These are phyloP conservation scores for Ptyas mucosa DNA, from an alignment of 2,113 vertebrate genomes.

Conservation along the genomic window DNA sequence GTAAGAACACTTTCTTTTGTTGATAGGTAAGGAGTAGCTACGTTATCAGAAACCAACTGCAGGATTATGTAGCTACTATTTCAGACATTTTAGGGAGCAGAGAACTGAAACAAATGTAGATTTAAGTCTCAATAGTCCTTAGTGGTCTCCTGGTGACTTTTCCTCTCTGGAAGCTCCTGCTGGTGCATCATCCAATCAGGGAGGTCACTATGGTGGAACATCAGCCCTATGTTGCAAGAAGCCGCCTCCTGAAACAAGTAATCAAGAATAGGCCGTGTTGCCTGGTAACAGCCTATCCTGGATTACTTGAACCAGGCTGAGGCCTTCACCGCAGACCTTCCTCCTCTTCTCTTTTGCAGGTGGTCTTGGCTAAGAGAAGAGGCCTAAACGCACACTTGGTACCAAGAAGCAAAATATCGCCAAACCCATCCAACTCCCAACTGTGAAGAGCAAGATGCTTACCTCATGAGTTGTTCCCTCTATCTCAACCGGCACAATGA, in stretches of 20 bases:
- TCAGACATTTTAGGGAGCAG: background rate
- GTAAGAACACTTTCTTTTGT: background rate
- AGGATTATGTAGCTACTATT: background rate
- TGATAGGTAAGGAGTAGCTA: background rate
- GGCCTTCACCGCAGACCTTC: slow-evolving; percentile 42
- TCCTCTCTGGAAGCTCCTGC: background rate
- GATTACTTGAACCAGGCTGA: slow-evolving; percentile 76
- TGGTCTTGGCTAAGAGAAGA: background rate
- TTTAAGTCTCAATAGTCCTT: background rate
- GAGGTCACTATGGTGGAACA: background rate
- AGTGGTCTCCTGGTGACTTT: background rate
- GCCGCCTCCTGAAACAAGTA: slow-evolving; percentile 75
- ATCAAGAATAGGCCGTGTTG: slow-evolving; percentile 74
- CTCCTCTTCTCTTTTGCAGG: slow-evolving; percentile 7
- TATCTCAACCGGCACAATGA: slow-evolving; percentile 91
- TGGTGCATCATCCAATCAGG: background rate
- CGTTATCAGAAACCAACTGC: background rate
- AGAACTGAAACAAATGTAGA: background rate
- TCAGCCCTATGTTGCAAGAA: background rate
- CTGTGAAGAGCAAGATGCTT: background rate
- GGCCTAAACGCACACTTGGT: background rate
- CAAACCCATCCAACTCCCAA: background rate
- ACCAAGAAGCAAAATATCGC: no score
- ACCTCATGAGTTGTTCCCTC: slow-evolving; percentile 94
- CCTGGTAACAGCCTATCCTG: slow-evolving; percentile 75